Evolutionary conservation across 2,797 vertebrate genomes (phyloP), one percentile per base, ranked within the genome.

Genomic region (Ctenopoma multispine): DNA sequence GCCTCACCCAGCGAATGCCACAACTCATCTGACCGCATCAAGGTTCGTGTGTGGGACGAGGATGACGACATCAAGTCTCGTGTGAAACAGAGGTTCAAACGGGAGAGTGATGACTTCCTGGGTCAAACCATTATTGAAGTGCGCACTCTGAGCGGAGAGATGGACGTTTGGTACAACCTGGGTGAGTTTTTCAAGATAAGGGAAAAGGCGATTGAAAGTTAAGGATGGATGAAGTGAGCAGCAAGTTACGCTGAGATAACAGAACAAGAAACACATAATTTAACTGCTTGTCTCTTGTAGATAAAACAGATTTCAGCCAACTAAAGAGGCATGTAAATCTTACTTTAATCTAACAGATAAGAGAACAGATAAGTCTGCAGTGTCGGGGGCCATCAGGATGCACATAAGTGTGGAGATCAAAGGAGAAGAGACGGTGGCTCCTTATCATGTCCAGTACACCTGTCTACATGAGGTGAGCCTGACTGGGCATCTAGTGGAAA

Each of bases 321-420:
- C 50, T 80, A 66, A 87, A 23, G 20, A 56, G 41, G 48, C 38
- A 50, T 79, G 17, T 69, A 7, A 69, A 27, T 74, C 68, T 80
- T 51, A 7, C 50, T 76, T 72, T 84, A 20, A 54, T 59, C 29
- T 62, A 57, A 77, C 92, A 99, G 98, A 99, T 89, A 99, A 99
- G 87, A 92, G 97, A 56, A 99, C 98, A 0, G 98, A 99, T 91
- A 99, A 98, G 74, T 99, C 98, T 0, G 97, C 97, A 0, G 97
- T 99, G 74, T 99, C 98, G 0, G 98, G 98, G 5, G 98, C 98
- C 82, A 99, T 99, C 85, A 94, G 97, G 49, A 94, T 99, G 89
- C 98, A 99, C 90, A 99, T 99, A 88, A 99, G 97, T 0, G 97
- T 99, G 82, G 98, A 99, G 93, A 99, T 99, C 83, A 99, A 99